phyloP scores from a whole-genome alignment of 2,797 vertebrate genomes.

The Orientallactaga sibirica region DNA sequence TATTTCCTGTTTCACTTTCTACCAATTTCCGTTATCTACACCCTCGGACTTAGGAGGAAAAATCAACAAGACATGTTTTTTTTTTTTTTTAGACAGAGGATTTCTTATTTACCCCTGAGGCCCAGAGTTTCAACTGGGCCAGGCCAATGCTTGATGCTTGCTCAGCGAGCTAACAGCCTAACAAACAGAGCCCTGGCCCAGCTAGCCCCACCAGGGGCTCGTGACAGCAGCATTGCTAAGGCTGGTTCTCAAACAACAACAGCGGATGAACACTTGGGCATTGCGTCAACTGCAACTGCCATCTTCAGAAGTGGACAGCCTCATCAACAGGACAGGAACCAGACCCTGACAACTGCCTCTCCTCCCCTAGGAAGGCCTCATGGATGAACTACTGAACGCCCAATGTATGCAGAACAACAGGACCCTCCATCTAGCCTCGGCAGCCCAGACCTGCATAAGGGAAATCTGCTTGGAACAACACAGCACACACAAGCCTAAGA shows the following conservation, averaged over 20 bases:
- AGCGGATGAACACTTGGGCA: not conserved
- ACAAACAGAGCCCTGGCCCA: fast-evolving
- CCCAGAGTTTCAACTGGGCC: not conserved
- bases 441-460: not conserved
- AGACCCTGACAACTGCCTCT: not conserved
- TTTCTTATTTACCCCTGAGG: not conserved
- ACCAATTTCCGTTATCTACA: slow-evolving; percentile 57
- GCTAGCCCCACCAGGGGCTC: not conserved
- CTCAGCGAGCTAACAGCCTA: not conserved
- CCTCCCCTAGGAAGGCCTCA: not conserved
- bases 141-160: not conserved
- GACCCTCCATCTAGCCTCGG: not conserved
- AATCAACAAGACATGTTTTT: not conserved
- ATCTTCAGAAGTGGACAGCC: not conserved
- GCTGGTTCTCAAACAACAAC: not conserved
- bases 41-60: not conserved
- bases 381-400: not conserved
- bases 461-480: not conserved
- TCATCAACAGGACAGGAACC: not conserved
- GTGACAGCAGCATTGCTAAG: not conserved
- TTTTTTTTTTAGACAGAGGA: slow-evolving; percentile 11
- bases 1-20: slow-evolving; percentile 71
- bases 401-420: not conserved
- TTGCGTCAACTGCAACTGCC: not conserved
- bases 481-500: not conserved